These are phyloP conservation scores for Aphidius gifuensis DNA, from an alignment of 1,140 invertebrate species.

Conservation along the genomic window DNA sequence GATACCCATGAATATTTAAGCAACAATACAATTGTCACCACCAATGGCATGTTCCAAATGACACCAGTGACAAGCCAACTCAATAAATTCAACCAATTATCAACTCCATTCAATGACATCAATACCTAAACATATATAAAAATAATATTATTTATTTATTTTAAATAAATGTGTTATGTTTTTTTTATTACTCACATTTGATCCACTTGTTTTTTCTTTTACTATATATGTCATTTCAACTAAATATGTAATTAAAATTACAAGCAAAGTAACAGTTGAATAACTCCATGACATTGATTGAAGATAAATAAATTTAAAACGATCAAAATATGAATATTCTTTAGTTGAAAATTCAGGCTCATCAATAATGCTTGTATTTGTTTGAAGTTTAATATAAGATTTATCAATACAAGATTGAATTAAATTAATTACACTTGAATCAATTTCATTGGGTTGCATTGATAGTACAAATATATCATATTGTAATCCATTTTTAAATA, in stretches of 20 bases:
- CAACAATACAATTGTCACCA: conserved; percentile 40
- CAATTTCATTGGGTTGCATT: too few relatives aligned
- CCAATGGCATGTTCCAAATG: conserved; percentile 40
- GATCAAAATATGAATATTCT: too few relatives aligned
- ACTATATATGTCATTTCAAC: conserved; percentile 3
- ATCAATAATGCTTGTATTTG: too few relatives aligned
- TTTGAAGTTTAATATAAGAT: too few relatives aligned
- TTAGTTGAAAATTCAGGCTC: too few relatives aligned
- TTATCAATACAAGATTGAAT: too few relatives aligned
- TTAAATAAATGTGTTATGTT: not conserved
- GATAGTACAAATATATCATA: too few relatives aligned
- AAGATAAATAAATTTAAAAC: too few relatives aligned
- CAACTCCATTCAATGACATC: conserved; percentile 51
- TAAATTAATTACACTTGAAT: too few relatives aligned
- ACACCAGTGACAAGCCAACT: conserved; percentile 47
- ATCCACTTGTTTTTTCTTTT: not conserved
- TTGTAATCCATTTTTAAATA: too few relatives aligned
- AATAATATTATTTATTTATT: not conserved
- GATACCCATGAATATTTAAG: conserved; percentile 40
- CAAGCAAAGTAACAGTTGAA: conserved; percentile 27
- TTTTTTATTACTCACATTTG: not conserved
- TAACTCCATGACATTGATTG: too few relatives aligned
- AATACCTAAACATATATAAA: conserved; percentile 37
- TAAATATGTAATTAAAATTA: conserved; percentile 38
- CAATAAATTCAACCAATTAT: conserved; percentile 41